Evolutionary conservation across 2,888 invertebrate species (phyloP).

Genomic region (Pammene aurita): DNA sequence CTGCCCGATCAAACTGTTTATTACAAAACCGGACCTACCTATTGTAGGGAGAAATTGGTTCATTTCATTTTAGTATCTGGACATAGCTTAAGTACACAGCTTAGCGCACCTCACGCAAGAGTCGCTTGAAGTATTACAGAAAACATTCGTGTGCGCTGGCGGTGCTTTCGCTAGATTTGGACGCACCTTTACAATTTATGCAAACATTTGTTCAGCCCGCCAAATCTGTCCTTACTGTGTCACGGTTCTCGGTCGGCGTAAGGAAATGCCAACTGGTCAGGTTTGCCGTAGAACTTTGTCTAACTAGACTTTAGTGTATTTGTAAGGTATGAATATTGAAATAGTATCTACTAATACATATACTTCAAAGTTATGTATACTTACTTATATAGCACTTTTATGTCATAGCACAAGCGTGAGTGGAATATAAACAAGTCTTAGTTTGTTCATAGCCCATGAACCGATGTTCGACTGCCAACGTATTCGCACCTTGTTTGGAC

Average conservation of each 20-base stretch:
- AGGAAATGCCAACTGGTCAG: conserved; percentile 37
- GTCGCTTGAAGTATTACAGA: too few species aligned
- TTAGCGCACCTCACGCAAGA: too few species aligned
- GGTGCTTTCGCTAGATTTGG: too few species aligned
- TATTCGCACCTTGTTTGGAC: conserved; percentile 17
- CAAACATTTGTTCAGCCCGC: conserved; percentile 33
- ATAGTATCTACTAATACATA: not conserved
- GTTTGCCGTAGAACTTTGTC: conserved; percentile 29
- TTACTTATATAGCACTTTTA: not conserved
- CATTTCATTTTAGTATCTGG: too few species aligned
- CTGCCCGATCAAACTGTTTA: too few species aligned
- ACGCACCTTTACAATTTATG: conserved; percentile 1
- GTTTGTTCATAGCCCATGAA: conserved; percentile 15
- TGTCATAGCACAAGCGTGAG: conserved; percentile 10
- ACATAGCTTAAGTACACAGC: too few species aligned
- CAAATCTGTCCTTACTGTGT: conserved; percentile 37
- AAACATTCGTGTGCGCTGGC: too few species aligned
- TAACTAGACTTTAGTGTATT: not conserved
- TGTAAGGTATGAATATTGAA: conserved; percentile 1
- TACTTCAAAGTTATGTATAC: too few species aligned
- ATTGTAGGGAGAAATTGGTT: too few species aligned
- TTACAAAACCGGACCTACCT: too few species aligned
- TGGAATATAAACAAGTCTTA: conserved; percentile 18
- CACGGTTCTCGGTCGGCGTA: conserved; percentile 19
- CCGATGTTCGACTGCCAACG: conserved; percentile 25